Conservation (phyloP, 1,140 invertebrate species). For the Dryas iulia region DNA sequence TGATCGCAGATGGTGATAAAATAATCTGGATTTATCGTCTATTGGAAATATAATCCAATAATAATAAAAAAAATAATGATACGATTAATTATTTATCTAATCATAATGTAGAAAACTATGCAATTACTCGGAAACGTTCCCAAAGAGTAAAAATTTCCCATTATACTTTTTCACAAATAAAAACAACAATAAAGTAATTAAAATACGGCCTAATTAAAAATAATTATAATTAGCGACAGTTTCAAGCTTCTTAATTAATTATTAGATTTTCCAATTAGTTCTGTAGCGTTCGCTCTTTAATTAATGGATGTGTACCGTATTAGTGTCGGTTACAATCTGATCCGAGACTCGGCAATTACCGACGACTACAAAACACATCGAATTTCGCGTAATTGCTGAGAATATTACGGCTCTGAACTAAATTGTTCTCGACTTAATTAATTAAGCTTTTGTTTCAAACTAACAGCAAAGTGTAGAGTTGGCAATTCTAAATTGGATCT, state of each 20-base stretch:
- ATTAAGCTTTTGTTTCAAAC: slow-evolving; percentile 81
- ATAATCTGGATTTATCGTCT: too few species aligned
- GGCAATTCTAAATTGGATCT: slow-evolving; percentile 80
- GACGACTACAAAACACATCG: slow-evolving; percentile 75
- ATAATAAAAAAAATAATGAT: too few species aligned
- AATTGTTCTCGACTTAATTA: slow-evolving; percentile 80
- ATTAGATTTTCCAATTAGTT: slow-evolving; percentile 74
- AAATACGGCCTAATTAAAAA: slow-evolving; percentile 30
- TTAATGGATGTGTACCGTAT: slow-evolving; percentile 74
- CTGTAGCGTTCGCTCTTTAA: slow-evolving; percentile 63
- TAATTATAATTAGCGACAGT: slow-evolving; percentile 33
- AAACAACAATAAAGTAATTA: slow-evolving; percentile 30
- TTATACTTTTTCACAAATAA: slow-evolving; percentile 10
- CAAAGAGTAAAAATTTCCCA: neutral
- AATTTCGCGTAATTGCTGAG: slow-evolving; percentile 78
- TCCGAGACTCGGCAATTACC: slow-evolving; percentile 71
- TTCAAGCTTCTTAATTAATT: slow-evolving; percentile 55
- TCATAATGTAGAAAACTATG: neutral
- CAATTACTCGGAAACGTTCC: neutral
- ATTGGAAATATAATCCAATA: too few species aligned
- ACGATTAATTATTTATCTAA: neutral
- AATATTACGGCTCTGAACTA: slow-evolving; percentile 78
- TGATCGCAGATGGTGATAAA: too few species aligned
- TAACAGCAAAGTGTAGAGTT: slow-evolving; percentile 79
- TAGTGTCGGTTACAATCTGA: slow-evolving; percentile 74